Evolutionary conservation across 2,797 vertebrate genomes (phyloP), one percentile per base, ranked within the genome.

Genomic region (Coreius guichenoti): DNA sequence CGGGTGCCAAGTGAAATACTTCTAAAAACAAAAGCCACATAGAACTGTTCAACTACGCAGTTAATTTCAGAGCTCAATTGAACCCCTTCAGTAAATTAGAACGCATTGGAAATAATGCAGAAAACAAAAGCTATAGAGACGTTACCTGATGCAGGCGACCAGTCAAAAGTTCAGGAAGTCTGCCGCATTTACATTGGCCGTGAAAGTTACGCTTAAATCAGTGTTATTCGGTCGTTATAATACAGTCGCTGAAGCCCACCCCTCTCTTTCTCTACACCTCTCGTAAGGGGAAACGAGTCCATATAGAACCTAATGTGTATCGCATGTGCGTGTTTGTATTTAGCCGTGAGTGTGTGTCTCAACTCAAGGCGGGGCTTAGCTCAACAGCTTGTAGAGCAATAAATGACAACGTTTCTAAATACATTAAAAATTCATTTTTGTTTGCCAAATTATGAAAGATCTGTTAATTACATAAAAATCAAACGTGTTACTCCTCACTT

Each of bases 281-380:
- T 80, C 31, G 45, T 4, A 5, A n/a, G 26, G 36, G 63, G 14
- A 45, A 51, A 14, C n/a, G n/a, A 86, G 51, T 31, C 43, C 75
- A 73, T 78, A 72, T 5, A 69, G 74, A 79, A 68, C 13, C 29
- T 8, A 9, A 26, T 69, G 69, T 14, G 73, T 43, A 33, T 87
- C 82, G 85, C 91, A 74, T 73, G 89, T 90, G 91, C 74, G 84
- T 90, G 83, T 86, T 86, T 61, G 84, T 21, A 54, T 74, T 51
- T 31, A 61, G 29, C 19, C 26, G 82, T 17, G 78, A 81, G 86
- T n/a, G 65, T 33, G 56, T 69, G 31, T 31, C 12, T 56, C 23
- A 43, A 49, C 11, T 33, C 67, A 88, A 92, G 93, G 93, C 91
- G 93, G 93, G 82, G 92, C 89, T 89, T 92, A 78, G 75, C 26